A percentile compares a stretch with the other conserved stretches of the same genome.
Evolutionary conservation across 2,797 vertebrate genomes (phyloP).

Genomic region (Falco naumanni): DNA sequence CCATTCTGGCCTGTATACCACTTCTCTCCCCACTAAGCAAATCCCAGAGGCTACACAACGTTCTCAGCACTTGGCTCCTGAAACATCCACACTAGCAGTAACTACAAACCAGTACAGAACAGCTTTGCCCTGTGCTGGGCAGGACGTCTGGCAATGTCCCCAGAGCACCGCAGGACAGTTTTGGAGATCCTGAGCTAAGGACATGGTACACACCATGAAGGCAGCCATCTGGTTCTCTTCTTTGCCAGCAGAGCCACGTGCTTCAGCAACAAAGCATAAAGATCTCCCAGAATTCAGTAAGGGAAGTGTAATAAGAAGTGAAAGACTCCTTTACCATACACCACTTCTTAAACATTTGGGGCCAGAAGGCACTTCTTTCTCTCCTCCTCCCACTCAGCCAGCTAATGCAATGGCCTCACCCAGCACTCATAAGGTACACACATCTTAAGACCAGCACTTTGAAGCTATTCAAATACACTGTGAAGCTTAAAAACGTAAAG

Average conservation of each 20-base stretch:
- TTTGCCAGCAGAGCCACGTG: background rate
- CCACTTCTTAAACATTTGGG: background rate
- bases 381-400: background rate
- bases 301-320: background rate
- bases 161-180: background rate
- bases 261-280: background rate
- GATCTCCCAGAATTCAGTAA: background rate
- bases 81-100: background rate
- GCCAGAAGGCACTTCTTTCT: background rate
- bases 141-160: background rate
- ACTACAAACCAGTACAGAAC: background rate
- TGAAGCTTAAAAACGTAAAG: background rate
- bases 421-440: background rate
- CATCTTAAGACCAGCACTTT: background rate
- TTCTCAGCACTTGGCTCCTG: background rate
- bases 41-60: background rate
- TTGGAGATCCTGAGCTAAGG: background rate
- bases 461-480: background rate
- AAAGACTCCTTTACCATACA: background rate
- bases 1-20: background rate
- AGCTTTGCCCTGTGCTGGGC: background rate
- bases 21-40: background rate
- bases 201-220: background rate
- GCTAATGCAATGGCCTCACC: background rate
- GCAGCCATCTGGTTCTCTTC: constrained; percentile 10